Evolutionary conservation across 2,797 vertebrate species (phyloP), one percentile per base, ranked within the genome.

Genomic region (Coregonus ussuriensis): DNA sequence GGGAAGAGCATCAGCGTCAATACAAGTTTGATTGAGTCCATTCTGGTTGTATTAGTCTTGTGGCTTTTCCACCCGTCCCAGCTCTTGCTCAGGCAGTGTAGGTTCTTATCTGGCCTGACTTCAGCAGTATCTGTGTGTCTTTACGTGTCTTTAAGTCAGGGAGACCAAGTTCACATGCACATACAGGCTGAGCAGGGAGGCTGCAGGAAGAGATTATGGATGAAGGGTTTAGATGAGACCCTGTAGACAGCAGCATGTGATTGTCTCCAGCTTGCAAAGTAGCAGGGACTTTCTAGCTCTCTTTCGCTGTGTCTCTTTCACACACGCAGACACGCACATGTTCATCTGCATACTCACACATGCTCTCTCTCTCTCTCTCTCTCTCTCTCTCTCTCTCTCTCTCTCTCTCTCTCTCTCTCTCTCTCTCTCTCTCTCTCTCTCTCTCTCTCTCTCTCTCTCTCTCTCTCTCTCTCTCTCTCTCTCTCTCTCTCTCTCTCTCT

Each of bases 211-310:
- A 72, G 74, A 72, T 78, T 72, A 74, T 18, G 82, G 68, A 78
- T 81, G 77, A 75, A 72, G 53, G 79, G 71, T 83, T 83, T 87
- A 74, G 79, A 80, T 77, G 80, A 80, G 81, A 75, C 76, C 70
- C 71, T 82, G 86, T 86, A 72, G 81, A 84, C 83, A 86, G 81
- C 81, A 87, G 81, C 79, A 84, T 86, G 83, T 87, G 81, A 86
- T 86, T 80, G 72, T 87, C 81, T 85, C 73, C 69, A 33, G 73
- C 86, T 87, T 82, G 71, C 82, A 81, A 84, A 84, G 84, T 74
- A 85, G 81, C 80, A 47, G 41, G 41, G 41, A 47, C 9, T 47
- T 47, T 47, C 7, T 47, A 47, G 1, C 41, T 33, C 71, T 21
- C 52, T 63, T 70, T 35, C 9, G 2, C 41, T 47, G 41, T 9